phyloP scores from a whole-genome alignment of 2,888 invertebrate genomes.

The Acanthopleura granulata region DNA sequence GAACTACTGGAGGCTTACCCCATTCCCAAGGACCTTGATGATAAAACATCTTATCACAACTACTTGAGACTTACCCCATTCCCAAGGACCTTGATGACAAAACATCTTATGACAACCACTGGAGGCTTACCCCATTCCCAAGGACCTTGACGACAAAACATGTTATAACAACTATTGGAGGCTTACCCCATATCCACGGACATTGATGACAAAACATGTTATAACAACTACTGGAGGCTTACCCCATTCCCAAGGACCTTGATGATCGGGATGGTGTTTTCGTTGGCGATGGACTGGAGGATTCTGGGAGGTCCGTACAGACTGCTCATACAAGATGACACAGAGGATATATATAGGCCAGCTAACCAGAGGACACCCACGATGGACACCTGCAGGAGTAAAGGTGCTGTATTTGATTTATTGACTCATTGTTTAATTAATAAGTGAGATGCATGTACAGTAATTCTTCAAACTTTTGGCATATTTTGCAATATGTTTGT shows the following conservation, averaged over 20 bases:
- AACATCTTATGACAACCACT: too few species aligned
- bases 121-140: conserved; percentile 90
- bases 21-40: conserved; percentile 86
- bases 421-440: too few species aligned
- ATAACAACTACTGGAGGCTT: conserved; percentile 72
- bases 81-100: too few species aligned
- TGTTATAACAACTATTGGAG: too few species aligned
- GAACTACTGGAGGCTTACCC: conserved; percentile 86
- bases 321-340: conserved; percentile 95
- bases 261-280: conserved; percentile 93
- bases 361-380: conserved; percentile 83
- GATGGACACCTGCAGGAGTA: conserved; percentile 57
- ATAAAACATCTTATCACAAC: too few species aligned
- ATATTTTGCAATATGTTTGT: too few species aligned
- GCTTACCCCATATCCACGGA: too few species aligned
- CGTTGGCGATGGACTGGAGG: conserved; percentile 93
- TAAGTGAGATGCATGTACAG: too few species aligned
- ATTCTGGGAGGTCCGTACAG: conserved; percentile 97
- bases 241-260: conserved; percentile 90
- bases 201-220: too few species aligned
- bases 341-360: conserved; percentile 94
- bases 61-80: too few species aligned
- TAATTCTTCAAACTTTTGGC: too few species aligned
- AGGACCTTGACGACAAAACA: conserved; percentile 79
- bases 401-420: too few species aligned